Conservation (phyloP, 2,888 invertebrate genomes). For the Xestia c-nigrum region DNA sequence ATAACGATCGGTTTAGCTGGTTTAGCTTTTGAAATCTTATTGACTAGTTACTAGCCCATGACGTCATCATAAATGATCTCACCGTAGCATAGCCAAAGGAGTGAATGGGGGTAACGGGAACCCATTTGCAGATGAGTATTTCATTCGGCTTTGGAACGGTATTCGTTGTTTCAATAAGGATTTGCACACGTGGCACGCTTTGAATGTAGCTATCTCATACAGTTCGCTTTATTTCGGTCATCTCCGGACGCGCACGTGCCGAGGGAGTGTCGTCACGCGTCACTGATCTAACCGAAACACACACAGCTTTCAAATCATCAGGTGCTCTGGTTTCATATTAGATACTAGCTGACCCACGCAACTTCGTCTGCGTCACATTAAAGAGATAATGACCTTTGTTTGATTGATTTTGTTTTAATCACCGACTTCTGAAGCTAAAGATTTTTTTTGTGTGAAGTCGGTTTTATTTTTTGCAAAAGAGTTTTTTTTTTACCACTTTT, state of each 20-base stretch:
- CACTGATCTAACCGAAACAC: neutral
- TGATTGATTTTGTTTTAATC: too few relatives aligned
- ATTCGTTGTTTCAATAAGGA: neutral
- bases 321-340: neutral
- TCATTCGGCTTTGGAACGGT: neutral
- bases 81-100: neutral
- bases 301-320: neutral
- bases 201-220: neutral
- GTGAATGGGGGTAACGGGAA: neutral
- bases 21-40: neutral
- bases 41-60: neutral
- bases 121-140: too few relatives aligned
- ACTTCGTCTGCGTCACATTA: too few relatives aligned
- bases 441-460: too few relatives aligned
- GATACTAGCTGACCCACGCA: too few relatives aligned
- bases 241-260: neutral
- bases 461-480: too few relatives aligned
- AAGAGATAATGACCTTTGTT: too few relatives aligned
- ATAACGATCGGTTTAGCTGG: too few relatives aligned
- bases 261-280: neutral
- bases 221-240: neutral
- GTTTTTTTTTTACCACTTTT: too few relatives aligned
- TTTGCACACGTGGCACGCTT: neutral
- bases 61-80: neutral
- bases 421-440: too few relatives aligned